phyloP scores from a whole-genome alignment of 2,797 vertebrate genomes.

The Sitta carolinensis region DNA sequence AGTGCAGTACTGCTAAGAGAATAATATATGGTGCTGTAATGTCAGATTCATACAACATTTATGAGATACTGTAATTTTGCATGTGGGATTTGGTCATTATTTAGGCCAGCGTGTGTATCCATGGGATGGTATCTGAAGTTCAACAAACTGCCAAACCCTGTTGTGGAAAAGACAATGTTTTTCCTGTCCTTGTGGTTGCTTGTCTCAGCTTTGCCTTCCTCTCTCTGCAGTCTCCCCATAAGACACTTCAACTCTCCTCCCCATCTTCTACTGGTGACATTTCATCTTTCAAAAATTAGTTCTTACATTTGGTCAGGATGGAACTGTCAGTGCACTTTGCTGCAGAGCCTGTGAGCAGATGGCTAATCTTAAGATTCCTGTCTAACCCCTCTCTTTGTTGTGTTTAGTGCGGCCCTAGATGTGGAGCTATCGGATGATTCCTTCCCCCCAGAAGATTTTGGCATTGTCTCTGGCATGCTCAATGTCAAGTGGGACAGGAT shows the following conservation, averaged over 20 bases:
- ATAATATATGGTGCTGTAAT: neutral
- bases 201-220: neutral
- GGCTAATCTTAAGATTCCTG: too few species aligned
- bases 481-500: conserved; percentile 97
- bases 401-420: neutral
- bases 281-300: neutral
- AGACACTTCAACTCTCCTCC: neutral
- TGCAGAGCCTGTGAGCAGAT: neutral
- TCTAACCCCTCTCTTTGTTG: neutral
- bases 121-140: neutral
- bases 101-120: neutral
- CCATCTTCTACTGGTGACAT: neutral
- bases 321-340: neutral
- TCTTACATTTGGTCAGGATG: neutral
- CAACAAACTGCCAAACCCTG: neutral
- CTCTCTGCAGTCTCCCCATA: neutral
- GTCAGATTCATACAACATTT: neutral
- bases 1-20: neutral
- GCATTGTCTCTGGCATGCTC: conserved; percentile 96
- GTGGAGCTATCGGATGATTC: conserved; percentile 69
- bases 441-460: conserved; percentile 96
- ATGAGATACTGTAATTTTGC: neutral
- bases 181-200: neutral
- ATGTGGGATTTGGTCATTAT: neutral
- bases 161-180: neutral